Evolutionary conservation across 1,140 invertebrate species (phyloP).

Genomic region (Yoshiicerus persimilis): DNA sequence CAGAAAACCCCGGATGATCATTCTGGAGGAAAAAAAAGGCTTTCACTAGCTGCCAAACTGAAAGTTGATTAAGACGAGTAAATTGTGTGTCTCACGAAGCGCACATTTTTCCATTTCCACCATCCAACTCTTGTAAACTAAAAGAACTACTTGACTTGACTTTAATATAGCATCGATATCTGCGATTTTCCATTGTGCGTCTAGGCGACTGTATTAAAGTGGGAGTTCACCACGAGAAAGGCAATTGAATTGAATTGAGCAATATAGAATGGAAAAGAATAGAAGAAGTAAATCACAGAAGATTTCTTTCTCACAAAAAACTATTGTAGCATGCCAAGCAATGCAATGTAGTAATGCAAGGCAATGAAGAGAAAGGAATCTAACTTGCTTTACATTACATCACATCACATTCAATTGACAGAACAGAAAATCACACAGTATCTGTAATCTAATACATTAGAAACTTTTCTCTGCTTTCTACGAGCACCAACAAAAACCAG

Average conservation of each 20-base stretch:
- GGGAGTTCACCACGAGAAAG: not conserved
- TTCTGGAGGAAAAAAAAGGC: constrained; percentile 12
- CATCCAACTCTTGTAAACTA: not conserved
- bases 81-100: constrained; percentile 21
- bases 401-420: not conserved
- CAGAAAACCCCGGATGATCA: constrained; percentile 16
- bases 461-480: not conserved
- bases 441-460: not conserved
- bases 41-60: constrained; percentile 8
- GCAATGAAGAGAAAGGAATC: not conserved
- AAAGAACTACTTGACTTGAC: not conserved
- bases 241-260: constrained; percentile 11
- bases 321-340: constrained; percentile 19
- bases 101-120: constrained; percentile 22
- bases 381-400: not conserved
- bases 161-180: not conserved
- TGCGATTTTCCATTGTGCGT: not conserved
- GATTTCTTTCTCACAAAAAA: constrained; percentile 6
- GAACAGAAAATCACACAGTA: not conserved
- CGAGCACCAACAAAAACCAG: too few species aligned
- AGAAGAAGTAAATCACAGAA: not conserved
- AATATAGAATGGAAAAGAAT: not conserved
- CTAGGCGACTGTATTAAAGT: not conserved
- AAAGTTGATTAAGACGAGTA: constrained; percentile 20
- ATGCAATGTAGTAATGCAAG: not conserved